Base-by-base conservation (phyloP, 2,113 vertebrate species). In the Typhlomys cinereus region DNA sequence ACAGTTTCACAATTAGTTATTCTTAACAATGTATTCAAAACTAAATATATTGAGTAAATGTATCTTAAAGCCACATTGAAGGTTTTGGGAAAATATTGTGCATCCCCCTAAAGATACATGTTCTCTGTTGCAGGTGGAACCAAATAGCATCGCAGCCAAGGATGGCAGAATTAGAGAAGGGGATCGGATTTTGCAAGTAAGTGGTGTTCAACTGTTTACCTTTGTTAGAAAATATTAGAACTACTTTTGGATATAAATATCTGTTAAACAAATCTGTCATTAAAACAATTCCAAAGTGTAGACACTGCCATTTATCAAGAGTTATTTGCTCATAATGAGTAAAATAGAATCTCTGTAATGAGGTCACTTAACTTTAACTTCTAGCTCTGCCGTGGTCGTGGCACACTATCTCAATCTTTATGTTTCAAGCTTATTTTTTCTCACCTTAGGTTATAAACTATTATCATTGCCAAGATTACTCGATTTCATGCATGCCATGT, bases 141-240 rank as follows among this genome's bases (percentile, higher is more conserved):
- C 99, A 57, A 99, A 99, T 93, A 99, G 99, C 97, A 99, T 99
- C 20, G 99, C 99, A 64, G 99, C 99, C 94, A 98, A 97, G 98
- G 99, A 99, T 4, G 99, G 99, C 41, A 98, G 99, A 50, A 99
- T 99, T 88, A 98, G 98, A 94, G 99, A 99, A 97, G 99, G 99
- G 21, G 99, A 99, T 95, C 98, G 99, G 82, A 99, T 99, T 95
- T 98, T 99, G 92, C 99, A 99, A 98, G 99, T 99, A 97, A 39
- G 97, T 96, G n/a, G 0, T 71, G 95, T 95, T n/a, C n/a, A 2
- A 8, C 67, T 41, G 74, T 95, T 95, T 95, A 83, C 78, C 78
- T 48, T 95, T 91, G 89, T 76, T 87, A 12, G 86, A 88, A 96
- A 95, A 90, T 95, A 7, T 94, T 95, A 94, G 92, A 93, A 59